These are phyloP conservation scores for Pseudomyrmex sp. DNA, from an alignment of 1,140 invertebrate genomes.

Conservation along the genomic window DNA sequence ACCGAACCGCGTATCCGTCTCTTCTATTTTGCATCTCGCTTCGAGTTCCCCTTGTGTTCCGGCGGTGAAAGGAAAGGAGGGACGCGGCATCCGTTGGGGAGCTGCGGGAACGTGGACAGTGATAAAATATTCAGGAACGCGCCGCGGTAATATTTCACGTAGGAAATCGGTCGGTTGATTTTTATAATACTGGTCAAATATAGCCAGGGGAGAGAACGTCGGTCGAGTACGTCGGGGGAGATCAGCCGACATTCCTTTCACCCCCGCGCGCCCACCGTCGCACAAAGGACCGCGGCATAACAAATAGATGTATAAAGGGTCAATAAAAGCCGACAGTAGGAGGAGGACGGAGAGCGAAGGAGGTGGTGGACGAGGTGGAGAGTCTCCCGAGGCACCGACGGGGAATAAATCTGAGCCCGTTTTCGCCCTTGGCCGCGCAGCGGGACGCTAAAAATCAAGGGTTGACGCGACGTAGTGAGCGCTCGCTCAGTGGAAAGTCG, in stretches of 20 bases:
- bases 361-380: constrained; percentile 67
- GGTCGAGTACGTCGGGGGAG: constrained; percentile 74
- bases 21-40: constrained; percentile 45
- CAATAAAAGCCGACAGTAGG: constrained; percentile 83
- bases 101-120: constrained; percentile 78
- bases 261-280: constrained; percentile 76
- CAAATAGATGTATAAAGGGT: constrained; percentile 86
- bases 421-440: constrained; percentile 77
- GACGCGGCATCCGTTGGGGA: constrained; percentile 55
- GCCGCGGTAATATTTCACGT: constrained; percentile 84
- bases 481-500: constrained; percentile 62
- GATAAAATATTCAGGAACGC: constrained; percentile 85
- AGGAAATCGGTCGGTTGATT: constrained; percentile 86
- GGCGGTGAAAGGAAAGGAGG: constrained; percentile 45
- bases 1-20: constrained; percentile 30
- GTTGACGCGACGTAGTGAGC: constrained; percentile 72
- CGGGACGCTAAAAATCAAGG: constrained; percentile 79
- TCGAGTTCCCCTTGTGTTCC: constrained; percentile 29
- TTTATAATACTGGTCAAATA: constrained; percentile 87
- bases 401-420: constrained; percentile 83
- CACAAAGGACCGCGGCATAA: constrained; percentile 84
- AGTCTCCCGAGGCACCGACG: constrained; percentile 79
- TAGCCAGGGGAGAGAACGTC: constrained; percentile 81
- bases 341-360: constrained; percentile 72
- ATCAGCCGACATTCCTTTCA: constrained; percentile 73